Evolutionary conservation across 1,140 invertebrate species (phyloP).

Genomic region (Reticulitermes speratus): DNA sequence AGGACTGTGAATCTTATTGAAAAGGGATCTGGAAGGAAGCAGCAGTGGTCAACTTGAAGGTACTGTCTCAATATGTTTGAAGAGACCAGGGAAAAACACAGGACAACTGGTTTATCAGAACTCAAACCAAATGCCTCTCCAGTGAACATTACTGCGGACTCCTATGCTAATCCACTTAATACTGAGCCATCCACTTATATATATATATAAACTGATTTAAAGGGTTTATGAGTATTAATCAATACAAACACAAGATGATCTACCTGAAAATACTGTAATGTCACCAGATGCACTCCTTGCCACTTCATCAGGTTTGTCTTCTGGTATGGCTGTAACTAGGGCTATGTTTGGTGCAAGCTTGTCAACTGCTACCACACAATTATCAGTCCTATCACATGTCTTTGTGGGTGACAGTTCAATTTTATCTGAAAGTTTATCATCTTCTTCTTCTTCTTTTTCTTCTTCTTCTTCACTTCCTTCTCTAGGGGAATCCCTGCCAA

Average conservation of each 20-base stretch:
- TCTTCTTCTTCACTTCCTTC: slow-evolving; percentile 17
- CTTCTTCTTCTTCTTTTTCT: not conserved
- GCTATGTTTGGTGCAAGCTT: not conserved
- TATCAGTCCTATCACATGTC: not conserved
- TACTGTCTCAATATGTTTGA: too few relatives aligned
- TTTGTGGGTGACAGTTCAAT: not conserved
- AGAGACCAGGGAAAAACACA: too few relatives aligned
- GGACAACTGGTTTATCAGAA: too few relatives aligned
- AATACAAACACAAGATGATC: not conserved
- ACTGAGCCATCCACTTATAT: too few relatives aligned
- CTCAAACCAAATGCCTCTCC: too few relatives aligned
- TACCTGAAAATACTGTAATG: slow-evolving; percentile 33
- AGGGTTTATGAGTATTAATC: too few relatives aligned
- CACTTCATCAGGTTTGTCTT: slow-evolving; percentile 19
- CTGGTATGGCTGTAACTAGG: slow-evolving; percentile 11
- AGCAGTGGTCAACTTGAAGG: too few relatives aligned
- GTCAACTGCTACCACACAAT: not conserved
- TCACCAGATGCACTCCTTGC: slow-evolving; percentile 21
- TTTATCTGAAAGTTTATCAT: not conserved
- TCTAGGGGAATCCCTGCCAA: slow-evolving; percentile 18
- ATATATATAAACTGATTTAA: too few relatives aligned
- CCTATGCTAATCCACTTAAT: too few relatives aligned
- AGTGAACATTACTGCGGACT: too few relatives aligned
- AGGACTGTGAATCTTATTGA: too few relatives aligned
- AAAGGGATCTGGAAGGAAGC: too few relatives aligned